These are phyloP conservation scores for Anguilla rostrata DNA, from an alignment of 2,113 vertebrate genomes.

Conservation along the genomic window DNA sequence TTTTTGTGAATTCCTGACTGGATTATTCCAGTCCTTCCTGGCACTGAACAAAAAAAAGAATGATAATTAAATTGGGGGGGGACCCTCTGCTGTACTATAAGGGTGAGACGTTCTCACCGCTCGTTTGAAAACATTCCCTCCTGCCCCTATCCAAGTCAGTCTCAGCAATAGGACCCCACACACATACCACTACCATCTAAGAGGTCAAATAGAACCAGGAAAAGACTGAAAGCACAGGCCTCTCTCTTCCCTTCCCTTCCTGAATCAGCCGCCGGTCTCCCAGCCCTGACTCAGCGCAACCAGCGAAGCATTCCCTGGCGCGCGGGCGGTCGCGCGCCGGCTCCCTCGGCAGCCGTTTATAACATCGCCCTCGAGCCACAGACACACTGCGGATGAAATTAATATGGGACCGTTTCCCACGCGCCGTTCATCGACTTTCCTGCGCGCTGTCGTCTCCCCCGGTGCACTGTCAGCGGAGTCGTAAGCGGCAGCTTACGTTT, in stretches of 20 bases:
- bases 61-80: too few relatives aligned
- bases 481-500: background rate
- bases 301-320: background rate
- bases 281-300: conserved; percentile 41
- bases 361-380: too few relatives aligned
- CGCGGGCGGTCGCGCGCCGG: too few relatives aligned
- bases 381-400: background rate
- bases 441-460: too few relatives aligned
- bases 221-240: too few relatives aligned
- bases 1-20: conserved; percentile 23
- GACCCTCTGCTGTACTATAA: background rate
- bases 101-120: background rate
- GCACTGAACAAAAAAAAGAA: conserved; percentile 3
- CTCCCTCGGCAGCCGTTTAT: too few relatives aligned
- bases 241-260: too few relatives aligned
- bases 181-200: too few relatives aligned
- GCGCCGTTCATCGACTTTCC: background rate
- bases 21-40: conserved; percentile 25
- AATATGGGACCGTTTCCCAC: background rate
- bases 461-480: background rate
- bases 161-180: too few relatives aligned
- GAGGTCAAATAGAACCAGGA: too few relatives aligned
- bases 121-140: background rate
- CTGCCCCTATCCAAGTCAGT: too few relatives aligned
- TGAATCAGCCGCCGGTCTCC: background rate